These are phyloP conservation scores for Stenolophus ochropezus DNA, from an alignment of 2,888 invertebrate species.

Conservation along the genomic window DNA sequence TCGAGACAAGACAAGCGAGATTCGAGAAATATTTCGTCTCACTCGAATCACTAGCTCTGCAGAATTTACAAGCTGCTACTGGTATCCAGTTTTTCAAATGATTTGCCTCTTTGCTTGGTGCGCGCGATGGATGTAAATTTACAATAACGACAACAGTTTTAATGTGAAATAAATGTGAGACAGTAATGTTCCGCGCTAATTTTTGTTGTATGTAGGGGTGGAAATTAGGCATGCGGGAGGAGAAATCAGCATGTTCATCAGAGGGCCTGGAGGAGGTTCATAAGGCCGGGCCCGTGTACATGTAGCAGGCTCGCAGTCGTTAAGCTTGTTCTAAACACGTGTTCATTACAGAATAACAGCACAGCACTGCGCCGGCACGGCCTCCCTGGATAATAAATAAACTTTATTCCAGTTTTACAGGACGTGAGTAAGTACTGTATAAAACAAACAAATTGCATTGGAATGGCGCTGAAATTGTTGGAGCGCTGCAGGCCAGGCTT, in stretches of 20 bases:
- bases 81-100: too few relatives aligned
- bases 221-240: too few relatives aligned
- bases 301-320: not conserved
- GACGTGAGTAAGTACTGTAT: slow-evolving; percentile 54
- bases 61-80: too few relatives aligned
- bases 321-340: slow-evolving; percentile 53
- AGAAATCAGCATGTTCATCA: slow-evolving; percentile 20
- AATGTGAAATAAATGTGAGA: too few relatives aligned
- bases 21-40: too few relatives aligned
- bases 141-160: too few relatives aligned
- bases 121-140: too few relatives aligned
- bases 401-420: slow-evolving; percentile 53
- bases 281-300: not conserved
- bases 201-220: too few relatives aligned
- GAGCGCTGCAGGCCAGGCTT: slow-evolving; percentile 17
- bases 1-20: too few relatives aligned
- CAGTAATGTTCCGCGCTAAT: too few relatives aligned
- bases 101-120: too few relatives aligned
- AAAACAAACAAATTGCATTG: slow-evolving; percentile 56
- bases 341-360: slow-evolving; percentile 45
- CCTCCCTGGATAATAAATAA: slow-evolving; percentile 47
- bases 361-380: slow-evolving; percentile 2
- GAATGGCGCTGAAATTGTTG: slow-evolving; percentile 24
- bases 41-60: too few relatives aligned
- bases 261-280: not conserved